Conservation (phyloP, 2,113 vertebrate species). For the Lagopus leucura region DNA sequence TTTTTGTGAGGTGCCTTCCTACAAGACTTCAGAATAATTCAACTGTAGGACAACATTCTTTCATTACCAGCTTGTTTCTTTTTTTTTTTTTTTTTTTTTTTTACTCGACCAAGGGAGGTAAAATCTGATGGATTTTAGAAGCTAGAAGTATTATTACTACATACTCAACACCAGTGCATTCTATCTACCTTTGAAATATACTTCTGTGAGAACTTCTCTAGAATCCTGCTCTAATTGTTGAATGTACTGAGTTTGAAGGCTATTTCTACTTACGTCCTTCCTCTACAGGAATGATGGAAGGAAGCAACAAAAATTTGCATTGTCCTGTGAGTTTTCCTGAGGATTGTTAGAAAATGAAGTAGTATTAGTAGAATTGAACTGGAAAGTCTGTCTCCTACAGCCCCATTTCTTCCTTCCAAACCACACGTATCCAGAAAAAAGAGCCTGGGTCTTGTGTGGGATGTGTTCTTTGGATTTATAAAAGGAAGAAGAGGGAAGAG, state of each 20-base stretch:
- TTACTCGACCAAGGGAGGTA: neutral
- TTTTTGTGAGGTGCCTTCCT: neutral
- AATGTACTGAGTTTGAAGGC: neutral
- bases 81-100: neutral
- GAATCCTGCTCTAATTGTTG: neutral
- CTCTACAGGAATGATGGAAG: neutral
- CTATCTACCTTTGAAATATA: neutral
- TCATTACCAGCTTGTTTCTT: neutral
- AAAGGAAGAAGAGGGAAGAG: neutral
- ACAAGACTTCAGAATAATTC: neutral
- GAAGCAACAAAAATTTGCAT: neutral
- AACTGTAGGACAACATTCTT: neutral
- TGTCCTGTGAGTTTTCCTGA: constrained; percentile 5
- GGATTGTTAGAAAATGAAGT: neutral
- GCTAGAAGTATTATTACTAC: neutral
- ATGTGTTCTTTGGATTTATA: neutral
- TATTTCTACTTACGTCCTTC: neutral
- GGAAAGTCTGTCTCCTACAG: neutral
- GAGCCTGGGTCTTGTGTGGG: neutral
- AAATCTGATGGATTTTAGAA: neutral
- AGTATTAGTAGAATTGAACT: neutral
- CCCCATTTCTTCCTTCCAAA: constrained; percentile 14
- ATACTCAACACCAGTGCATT: neutral
- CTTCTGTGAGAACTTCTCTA: neutral
- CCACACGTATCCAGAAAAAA: neutral